Conservation (phyloP, 2,888 invertebrate genomes). For the Amphipoea lucens region DNA sequence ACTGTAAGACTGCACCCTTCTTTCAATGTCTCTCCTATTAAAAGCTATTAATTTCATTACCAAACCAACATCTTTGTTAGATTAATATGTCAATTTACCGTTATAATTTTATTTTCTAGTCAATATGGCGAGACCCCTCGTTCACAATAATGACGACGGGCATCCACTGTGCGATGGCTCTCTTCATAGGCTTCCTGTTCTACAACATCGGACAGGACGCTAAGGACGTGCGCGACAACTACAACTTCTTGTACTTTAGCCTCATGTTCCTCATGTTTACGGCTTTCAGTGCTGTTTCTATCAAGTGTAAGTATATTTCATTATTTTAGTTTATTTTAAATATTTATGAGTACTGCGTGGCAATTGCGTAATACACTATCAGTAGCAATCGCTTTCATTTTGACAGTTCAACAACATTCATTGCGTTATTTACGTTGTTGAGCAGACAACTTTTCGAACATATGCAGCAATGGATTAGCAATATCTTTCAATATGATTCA, state of each 20-base stretch:
- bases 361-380: too few relatives aligned
- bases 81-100: neutral
- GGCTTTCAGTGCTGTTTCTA: constrained; percentile 96
- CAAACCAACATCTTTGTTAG: neutral
- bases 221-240: constrained; percentile 95
- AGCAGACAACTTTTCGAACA: too few relatives aligned
- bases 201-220: constrained; percentile 97
- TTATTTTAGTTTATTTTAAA: neutral
- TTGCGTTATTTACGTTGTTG: too few relatives aligned
- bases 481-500: too few relatives aligned
- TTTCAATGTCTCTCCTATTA: neutral
- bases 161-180: constrained; percentile 95
- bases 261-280: constrained; percentile 98
- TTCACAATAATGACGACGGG: constrained; percentile 94
- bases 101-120: constrained; percentile 72
- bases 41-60: neutral
- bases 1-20: neutral
- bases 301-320: constrained; percentile 94
- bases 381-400: too few relatives aligned
- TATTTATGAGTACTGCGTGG: neutral
- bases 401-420: too few relatives aligned
- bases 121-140: constrained; percentile 93
- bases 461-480: too few relatives aligned
- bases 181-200: constrained; percentile 95
- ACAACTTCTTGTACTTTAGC: constrained; percentile 96